Conservation (phyloP, 2,113 vertebrate species). For the Cryptoleucopteryx plumbea region DNA sequence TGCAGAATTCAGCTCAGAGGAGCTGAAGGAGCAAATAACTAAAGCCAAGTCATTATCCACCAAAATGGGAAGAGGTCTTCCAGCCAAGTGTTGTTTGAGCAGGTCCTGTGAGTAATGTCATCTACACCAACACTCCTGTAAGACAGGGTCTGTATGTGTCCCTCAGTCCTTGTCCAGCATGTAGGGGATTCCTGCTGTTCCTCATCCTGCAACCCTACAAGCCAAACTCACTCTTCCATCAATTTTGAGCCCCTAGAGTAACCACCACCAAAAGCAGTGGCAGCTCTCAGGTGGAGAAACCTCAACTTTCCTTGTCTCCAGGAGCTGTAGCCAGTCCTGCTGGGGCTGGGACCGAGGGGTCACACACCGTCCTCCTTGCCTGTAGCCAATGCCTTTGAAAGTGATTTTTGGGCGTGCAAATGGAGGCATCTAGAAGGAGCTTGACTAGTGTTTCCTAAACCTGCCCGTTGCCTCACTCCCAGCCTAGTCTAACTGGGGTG, state of each 20-base stretch:
- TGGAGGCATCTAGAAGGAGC: not conserved
- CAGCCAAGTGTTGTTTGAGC: not conserved
- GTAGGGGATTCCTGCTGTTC: not conserved
- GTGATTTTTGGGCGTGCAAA: not conserved
- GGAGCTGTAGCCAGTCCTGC: not conserved
- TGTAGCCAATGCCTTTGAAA: not conserved
- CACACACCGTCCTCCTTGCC: not conserved
- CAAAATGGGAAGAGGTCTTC: not conserved
- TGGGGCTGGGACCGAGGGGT: not conserved
- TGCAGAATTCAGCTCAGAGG: not conserved
- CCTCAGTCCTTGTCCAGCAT: not conserved
- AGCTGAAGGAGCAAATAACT: not conserved
- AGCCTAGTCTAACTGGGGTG: not conserved
- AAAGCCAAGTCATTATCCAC: not conserved
- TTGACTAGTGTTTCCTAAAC: not conserved
- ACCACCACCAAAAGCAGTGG: not conserved
- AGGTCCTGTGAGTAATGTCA: not conserved
- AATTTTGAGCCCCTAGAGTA: not conserved
- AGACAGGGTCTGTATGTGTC: too few relatives aligned
- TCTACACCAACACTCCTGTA: not conserved
- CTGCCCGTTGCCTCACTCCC: not conserved
- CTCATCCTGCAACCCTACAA: not conserved
- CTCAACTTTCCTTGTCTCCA: accelerated
- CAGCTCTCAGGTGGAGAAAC: not conserved
- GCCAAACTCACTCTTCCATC: not conserved